Base-by-base conservation (phyloP, 2,888 invertebrate species). In the Panorpa germanica region DNA sequence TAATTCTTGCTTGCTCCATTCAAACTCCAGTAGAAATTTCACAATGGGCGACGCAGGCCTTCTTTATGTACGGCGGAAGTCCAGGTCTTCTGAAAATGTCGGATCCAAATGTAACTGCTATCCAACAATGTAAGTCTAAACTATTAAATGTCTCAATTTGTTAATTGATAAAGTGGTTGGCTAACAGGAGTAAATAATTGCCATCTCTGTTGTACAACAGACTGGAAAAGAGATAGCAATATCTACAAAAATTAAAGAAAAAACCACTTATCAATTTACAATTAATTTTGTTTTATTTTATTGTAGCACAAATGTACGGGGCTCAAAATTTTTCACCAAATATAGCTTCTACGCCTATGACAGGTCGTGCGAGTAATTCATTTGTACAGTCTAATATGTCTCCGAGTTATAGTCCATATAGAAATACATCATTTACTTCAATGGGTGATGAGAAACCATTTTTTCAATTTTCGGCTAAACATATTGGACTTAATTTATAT, bases 401-500 rank as follows among this genome's bases (percentile, higher is more conserved):
- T 16, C 21, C 21, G 8, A 16, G 29, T 15, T 18, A 11, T 10
- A 22, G 23, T 22, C n/a, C 29, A 22, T 14, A 29, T 6, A 23
- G 7, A 7, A 13, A 21, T 18, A 19, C 3, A 23, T 23, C 5
- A 4, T 13, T 13, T 2, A 22, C 12, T 16, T 8, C 8, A 23
- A 23, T 29, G 12, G 28, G 22, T 10, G 25, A 25, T 9, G 34
- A 36, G 9, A 15, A 45, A 20, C 41, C 44, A 3, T 39, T 40
- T 7, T 44, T 55, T n/a, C 36, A 56, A 23, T 63, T 61, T 49
- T 83, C 85, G 1, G 72, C 83, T 1, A 88, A 88, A 48, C 95
- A 95, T 49, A 85, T 91, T 47, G 91, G 90, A 1, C 63, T 96
- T 6, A 96, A 91, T 54, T 64, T 91, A 23, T 90, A 86, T 47